Base-by-base conservation (phyloP, 1,140 invertebrate genomes). In the Pinna nobilis region DNA sequence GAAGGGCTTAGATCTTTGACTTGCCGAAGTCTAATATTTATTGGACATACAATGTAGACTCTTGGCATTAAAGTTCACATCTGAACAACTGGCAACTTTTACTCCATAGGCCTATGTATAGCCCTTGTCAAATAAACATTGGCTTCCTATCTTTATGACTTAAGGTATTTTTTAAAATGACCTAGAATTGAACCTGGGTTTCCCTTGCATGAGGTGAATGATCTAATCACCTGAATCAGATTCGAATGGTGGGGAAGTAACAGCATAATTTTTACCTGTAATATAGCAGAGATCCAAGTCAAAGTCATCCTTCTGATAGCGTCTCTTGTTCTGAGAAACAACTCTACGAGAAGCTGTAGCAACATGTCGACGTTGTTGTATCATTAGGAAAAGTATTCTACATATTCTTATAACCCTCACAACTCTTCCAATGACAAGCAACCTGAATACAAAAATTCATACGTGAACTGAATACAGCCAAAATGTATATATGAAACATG, bases 231-330 rank as follows among this genome's bases (percentile, higher is more conserved):
- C 9, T 44, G 9, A 11, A n/a, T 9, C 39, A 9, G n/a, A 44
- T 11, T 11, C n/a, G n/a, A 44, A n/a, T 11, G 9, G n/a, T 11
- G 39, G 39, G 39, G 39, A 44, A 44, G 9, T 44, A 9, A n/a
- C 9, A 44, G 39, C 39, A 11, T 11, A 11, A 44, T 44, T 25
- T 23, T 74, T 76, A 89, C 89, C 89, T 69, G 91, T 91, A 18
- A 92, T 90, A 82, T 92, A 92, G 51, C 91, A 92, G 5, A 92
- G 82, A 81, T 92, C 92, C 67, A 92, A 86, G 82, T 92, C 92
- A 88, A 92, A 92, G 2, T 91, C 91, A 84, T 92, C 90, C 72
- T 89, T 89, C 68, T 91, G 89, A 77, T 91, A 92, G 32, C 92
- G 86, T 35, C 91, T 80, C 76, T 92, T 92, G 82, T 92, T 92